Conservation (phyloP, 1,140 invertebrate species). For the Caenorhabditis brenneri region DNA sequence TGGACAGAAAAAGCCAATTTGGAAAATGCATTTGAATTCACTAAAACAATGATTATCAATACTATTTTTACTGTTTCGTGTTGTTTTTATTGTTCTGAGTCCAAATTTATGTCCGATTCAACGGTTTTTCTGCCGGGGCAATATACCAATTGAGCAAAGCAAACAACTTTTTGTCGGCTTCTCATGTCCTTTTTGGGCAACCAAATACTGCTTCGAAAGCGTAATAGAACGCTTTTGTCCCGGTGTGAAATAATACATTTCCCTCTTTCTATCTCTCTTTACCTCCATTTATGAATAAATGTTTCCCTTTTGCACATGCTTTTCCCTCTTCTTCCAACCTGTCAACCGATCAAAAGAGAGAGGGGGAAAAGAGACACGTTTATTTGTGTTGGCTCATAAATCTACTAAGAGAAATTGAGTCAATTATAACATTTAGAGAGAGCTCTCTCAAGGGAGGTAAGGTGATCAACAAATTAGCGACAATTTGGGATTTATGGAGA, state of each 20-base stretch:
- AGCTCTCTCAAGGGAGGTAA: background rate
- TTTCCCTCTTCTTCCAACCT: conserved; percentile 19
- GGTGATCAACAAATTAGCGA: conserved; percentile 34
- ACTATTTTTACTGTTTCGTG: too few relatives aligned
- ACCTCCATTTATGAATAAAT: conserved; percentile 10
- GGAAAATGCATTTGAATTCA: too few relatives aligned
- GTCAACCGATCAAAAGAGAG: conserved; percentile 18
- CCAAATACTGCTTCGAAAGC: background rate
- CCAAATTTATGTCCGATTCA: too few relatives aligned
- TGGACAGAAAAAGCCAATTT: too few relatives aligned
- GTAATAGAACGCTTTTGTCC: conserved; percentile 5
- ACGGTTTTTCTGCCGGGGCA: background rate
- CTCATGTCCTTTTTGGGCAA: background rate
- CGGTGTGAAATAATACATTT: conserved; percentile 39
- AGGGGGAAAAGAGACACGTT: too few relatives aligned
- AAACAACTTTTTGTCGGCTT: background rate
- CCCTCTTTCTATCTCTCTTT: background rate
- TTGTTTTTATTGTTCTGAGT: too few relatives aligned
- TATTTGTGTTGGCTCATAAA: conserved; percentile 38
- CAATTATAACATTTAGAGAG: conserved; percentile 24
- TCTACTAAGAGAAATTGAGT: conserved; percentile 19
- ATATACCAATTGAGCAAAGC: conserved; percentile 36
- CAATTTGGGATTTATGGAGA: background rate
- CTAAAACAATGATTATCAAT: too few relatives aligned
- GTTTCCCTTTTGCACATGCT: conserved; percentile 4